These are phyloP conservation scores for Periphyllus acericola DNA, from an alignment of 2,888 invertebrate genomes.

Conservation along the genomic window DNA sequence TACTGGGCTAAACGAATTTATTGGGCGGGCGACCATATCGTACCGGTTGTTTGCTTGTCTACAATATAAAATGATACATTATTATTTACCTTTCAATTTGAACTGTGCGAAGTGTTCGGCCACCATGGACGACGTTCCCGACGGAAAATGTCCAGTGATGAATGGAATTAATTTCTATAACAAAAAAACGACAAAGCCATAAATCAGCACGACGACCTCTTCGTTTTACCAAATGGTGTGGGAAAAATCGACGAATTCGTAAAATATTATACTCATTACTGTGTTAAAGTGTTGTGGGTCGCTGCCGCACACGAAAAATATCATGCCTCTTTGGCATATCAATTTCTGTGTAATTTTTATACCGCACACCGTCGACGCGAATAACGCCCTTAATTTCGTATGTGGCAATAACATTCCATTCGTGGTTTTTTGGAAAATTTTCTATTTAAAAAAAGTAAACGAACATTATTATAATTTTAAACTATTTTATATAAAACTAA, in stretches of 20 bases:
- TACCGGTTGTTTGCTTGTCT: too few species aligned
- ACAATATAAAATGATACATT: not conserved
- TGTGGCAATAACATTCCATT: conserved; percentile 43
- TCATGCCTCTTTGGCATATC: conserved; percentile 31
- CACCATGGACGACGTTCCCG: conserved; percentile 80
- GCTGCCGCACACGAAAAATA: conserved; percentile 50
- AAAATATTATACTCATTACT: conserved; percentile 10
- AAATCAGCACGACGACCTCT: not conserved
- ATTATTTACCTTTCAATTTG: conserved; percentile 68
- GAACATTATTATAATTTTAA: too few species aligned
- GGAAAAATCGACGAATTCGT: not conserved
- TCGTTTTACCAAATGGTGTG: not conserved
- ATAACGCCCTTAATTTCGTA: not conserved
- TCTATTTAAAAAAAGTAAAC: not conserved
- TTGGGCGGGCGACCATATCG: too few species aligned
- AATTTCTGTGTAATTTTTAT: conserved; percentile 1
- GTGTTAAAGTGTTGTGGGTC: conserved; percentile 47
- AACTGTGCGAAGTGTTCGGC: conserved; percentile 77
- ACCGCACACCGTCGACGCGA: conserved; percentile 25
- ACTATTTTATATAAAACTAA: too few species aligned
- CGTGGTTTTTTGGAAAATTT: not conserved
- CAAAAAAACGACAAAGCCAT: not conserved
- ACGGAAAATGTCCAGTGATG: conserved; percentile 77
- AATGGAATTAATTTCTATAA: conserved; percentile 73
- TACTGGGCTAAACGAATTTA: too few species aligned